Base-by-base conservation (phyloP, 1,140 invertebrate species). In the Bilobella aurantiaca region DNA sequence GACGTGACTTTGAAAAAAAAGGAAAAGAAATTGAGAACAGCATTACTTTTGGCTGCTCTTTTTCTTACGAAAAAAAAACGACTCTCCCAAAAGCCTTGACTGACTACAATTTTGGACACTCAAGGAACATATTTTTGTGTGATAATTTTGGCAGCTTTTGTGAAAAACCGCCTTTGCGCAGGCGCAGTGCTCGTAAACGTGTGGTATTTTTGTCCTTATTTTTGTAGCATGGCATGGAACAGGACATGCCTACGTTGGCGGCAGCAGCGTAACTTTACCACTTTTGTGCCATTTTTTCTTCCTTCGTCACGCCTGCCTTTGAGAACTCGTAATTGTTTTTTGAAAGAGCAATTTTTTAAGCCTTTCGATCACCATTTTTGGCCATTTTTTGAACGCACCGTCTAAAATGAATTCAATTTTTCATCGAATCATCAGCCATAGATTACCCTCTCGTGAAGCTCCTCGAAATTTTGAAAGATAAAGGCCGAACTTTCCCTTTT, bases 51-150 rank as follows among this genome's bases (percentile, higher is more conserved):
- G n/a, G n/a, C n/a, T n/a, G n/a, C n/a, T 53, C 14, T 53, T 8
- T 14, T 23, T 53, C 49, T 23, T 12, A n/a, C 37, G 37, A 42
- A 42, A 42, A n/a, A 8, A 23, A 53, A 23, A 53, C 34, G 34
- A 42, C 34, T 18, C 18, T 12, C 34, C 18, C 49, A 53, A n/a
- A n/a, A n/a, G n/a, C 49, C 49, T 53, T 53, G 49, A 53, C 49
- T 53, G 49, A 53, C 49, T 5, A 18, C 14, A 53, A 53, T 53
- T 53, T 53, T 53, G 49, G 49, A 53, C 49, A 53, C 5, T 53
- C 49, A 53, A 53, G 49, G 49, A 53, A 53, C 25, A 23, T 53
- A 18, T 53, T 53, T 53, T 8, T 53, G 49, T 53, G 49, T 53
- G 23, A 5, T 53, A 18, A 12, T 42, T 12, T n/a, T n/a, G n/a